Base-by-base conservation (phyloP, 2,888 invertebrate genomes). In the Rotaria magnacalcarata region DNA sequence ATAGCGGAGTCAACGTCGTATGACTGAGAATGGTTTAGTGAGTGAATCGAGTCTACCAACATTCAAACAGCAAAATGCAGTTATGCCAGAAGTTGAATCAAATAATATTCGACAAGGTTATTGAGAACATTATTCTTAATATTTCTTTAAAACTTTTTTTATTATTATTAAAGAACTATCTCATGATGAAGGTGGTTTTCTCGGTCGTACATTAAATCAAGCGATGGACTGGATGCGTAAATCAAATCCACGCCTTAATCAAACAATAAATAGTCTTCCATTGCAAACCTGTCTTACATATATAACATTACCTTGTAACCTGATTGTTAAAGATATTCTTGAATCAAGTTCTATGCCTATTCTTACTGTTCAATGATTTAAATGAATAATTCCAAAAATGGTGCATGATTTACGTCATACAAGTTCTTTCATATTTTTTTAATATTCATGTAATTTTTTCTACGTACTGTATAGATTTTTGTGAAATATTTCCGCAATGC, bases 321-420 rank as follows among this genome's bases (percentile, higher is more conserved):
- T n/a, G 24, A 80, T 80, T n/a, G 47, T 80, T 0, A 47, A 80
- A 80, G 80, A 80, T 80, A 43, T 80, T n/a, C 80, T 80, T 43
- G 80, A 80, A 47, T 80, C 80, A 4, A 80, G 8, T 43, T 47
- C 24, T n/a, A 21, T 10, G 11, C 80, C 80, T 11, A 0, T 80
- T 24, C 14, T 80, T 10, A 47, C 80, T 19, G 4, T 14, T 16
- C 27, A 67, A 41, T 27, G 34, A 67, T 67, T 5, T 3, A 67
- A 67, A 34, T 4, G 4, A 67, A 41, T 14, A 34, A 67, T 67
- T 34, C 16, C 2, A 34, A 16, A 34, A 67, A 27, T 67, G 16
- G 34, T 34, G 27, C 10, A 67, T 67, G 16, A 34, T 67, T 67
- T 34, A 34, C 24, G 34, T 34, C 34, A 67, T 34, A 67, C 10